Evolutionary conservation across 2,797 vertebrate species (phyloP), one percentile per base, ranked within the genome.

Genomic region (Aplochiton taeniatus): DNA sequence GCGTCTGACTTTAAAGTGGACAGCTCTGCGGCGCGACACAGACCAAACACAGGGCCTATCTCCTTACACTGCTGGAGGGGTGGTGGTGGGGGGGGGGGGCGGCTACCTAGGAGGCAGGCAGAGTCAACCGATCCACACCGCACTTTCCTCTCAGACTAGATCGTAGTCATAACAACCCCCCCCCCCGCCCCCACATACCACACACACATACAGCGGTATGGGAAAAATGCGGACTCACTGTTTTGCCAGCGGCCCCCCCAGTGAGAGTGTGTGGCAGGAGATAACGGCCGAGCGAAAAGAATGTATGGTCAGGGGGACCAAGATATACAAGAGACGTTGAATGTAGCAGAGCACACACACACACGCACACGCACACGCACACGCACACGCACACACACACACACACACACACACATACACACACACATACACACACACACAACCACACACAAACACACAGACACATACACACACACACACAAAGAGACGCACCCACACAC

Each of bases 11-110:
- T 86, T 84, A 85, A 90, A 80, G 77, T 81, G 77, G 77, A 85
- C 82, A 74, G 79, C 61, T 10, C 74, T 83, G 77, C 59, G 78
- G 82, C 80, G n/a, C 70, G 83, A 68, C 4, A 70, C 44, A 89
- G 86, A 84, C 89, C 87, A 91, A 91, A 92, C 91, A 91, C 67
- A 31, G 54, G 71, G 50, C 72, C 69, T 83, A 87, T 92, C 87
- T 68, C 61, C 78, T 91, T 91, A 81, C 66, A 10, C 31, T 55
- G 19, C n/a, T 14, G n/a, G n/a, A n/a, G 31, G 31, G 31, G 31
- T 31, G 31, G 31, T 31, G 31, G 31, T 3, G 31, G 31, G 31
- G 31, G 31, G 31, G 6, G 31, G 58, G 16, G 58, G 18, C 0
- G 64, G 58, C 64, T 79, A 84, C 81, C 76, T 10, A 68, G 75